A percentile compares a stretch with the other conserved stretches of the same genome.
phyloP scores from a whole-genome alignment of 2,888 invertebrate species.

The Polia nebulosa region DNA sequence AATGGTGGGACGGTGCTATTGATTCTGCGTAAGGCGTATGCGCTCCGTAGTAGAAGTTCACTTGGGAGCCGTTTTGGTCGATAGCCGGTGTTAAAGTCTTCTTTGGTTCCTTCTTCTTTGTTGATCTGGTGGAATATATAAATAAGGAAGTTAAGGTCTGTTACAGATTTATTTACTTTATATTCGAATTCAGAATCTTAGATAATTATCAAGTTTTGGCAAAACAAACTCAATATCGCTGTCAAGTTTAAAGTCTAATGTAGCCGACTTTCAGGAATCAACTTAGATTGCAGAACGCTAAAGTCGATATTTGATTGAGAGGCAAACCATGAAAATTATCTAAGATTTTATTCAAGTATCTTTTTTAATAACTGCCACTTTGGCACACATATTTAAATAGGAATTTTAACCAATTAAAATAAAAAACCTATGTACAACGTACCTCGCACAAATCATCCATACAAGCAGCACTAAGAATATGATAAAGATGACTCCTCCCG shows the following conservation, averaged over 20 bases:
- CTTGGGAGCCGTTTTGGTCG: constrained; percentile 98
- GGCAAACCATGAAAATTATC: no score
- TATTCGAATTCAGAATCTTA: not conserved
- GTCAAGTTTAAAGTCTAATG: not conserved
- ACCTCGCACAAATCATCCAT: constrained; percentile 99
- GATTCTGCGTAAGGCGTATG: constrained; percentile 98
- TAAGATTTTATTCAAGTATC: no score
- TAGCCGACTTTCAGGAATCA: no score
- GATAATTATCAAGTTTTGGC: not conserved
- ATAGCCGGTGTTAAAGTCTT: constrained; percentile 97
- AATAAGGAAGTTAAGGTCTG: not conserved
- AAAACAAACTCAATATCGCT: not conserved
- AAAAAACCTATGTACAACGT: constrained; percentile 50
- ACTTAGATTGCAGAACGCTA: no score
- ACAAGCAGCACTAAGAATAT: constrained; percentile 97
- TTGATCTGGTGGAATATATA: constrained; percentile 90
- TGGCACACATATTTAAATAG: no score
- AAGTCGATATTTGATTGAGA: no score
- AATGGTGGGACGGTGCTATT: constrained; percentile 98
- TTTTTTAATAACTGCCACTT: no score
- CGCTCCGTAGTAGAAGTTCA: constrained; percentile 98
- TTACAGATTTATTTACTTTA: not conserved
- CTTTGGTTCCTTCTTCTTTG: constrained; percentile 97
- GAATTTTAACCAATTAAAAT: no score
- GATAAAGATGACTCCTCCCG: constrained; percentile 97